phyloP scores from a whole-genome alignment of 2,888 invertebrate species.

The Papilio demoleus region DNA sequence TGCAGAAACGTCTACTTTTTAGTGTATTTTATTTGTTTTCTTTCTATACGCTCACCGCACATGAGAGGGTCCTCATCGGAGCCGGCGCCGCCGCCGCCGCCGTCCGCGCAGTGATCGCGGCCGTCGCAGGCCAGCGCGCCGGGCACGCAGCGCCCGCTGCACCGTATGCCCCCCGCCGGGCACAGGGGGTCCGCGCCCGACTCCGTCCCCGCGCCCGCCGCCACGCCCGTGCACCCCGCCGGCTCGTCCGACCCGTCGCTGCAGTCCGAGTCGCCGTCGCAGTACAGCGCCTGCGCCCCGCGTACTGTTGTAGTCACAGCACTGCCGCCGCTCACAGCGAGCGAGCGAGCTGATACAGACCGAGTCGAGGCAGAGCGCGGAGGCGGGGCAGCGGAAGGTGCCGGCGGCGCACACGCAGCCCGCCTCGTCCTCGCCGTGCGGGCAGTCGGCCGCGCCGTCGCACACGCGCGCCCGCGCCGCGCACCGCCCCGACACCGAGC shows the following conservation, averaged over 20 bases:
- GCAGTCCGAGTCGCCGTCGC: slow-evolving; percentile 88
- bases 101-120: slow-evolving; percentile 86
- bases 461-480: slow-evolving; percentile 87
- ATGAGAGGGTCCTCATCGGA: slow-evolving; percentile 85
- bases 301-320: neutral
- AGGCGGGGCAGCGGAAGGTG: slow-evolving; percentile 62
- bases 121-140: slow-evolving; percentile 88
- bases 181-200: slow-evolving; percentile 51
- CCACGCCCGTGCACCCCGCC: slow-evolving; percentile 62
- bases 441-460: slow-evolving; percentile 87
- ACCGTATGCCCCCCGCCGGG: slow-evolving; percentile 52
- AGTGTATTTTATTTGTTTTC: no score
- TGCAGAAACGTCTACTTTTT: no score
- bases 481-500: slow-evolving; percentile 84
- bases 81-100: slow-evolving; percentile 81
- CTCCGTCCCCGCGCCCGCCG: slow-evolving; percentile 50
- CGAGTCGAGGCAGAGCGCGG: slow-evolving; percentile 45
- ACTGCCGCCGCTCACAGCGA: neutral
- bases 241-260: slow-evolving; percentile 89
- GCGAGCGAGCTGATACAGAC: slow-evolving; percentile 37
- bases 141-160: slow-evolving; percentile 86
- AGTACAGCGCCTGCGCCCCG: slow-evolving; percentile 75
- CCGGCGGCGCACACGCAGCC: slow-evolving; percentile 63
- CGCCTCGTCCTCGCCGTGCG: slow-evolving; percentile 86
- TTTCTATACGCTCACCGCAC: slow-evolving; percentile 69